Percentiles rank a stretch among this genome's conserved stretches.
Evolutionary conservation across 2,797 vertebrate genomes (phyloP).

Genomic region (Gallirallus australis): DNA sequence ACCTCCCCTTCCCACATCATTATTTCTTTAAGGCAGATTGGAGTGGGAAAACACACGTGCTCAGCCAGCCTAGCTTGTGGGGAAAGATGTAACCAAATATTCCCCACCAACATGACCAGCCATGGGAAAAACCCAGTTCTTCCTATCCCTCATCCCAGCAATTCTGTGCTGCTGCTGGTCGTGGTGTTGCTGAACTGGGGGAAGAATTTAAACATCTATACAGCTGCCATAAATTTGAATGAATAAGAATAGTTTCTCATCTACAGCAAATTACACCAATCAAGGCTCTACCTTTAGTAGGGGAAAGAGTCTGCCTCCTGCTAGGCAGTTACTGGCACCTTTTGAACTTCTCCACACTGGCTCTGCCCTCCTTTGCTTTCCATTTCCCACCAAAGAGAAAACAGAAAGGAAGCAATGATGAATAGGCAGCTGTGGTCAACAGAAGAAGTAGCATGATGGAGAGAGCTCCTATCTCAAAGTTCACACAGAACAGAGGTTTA

Average conservation of each 20-base stretch:
- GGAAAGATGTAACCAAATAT: background rate
- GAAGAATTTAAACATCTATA: background rate
- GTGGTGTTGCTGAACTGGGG: background rate
- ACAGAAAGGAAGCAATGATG: background rate
- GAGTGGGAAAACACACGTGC: background rate
- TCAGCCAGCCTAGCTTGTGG: accelerated
- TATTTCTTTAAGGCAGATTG: background rate
- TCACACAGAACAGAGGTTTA: background rate
- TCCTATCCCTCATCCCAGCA: background rate
- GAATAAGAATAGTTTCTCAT: background rate
- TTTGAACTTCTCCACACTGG: background rate
- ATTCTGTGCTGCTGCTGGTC: background rate
- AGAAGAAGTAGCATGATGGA: background rate
- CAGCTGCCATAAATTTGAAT: background rate
- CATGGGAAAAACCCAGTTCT: background rate
- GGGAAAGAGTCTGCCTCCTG: slow-evolving; percentile 14
- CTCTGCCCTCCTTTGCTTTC: slow-evolving; percentile 35
- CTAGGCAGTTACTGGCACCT: slow-evolving; percentile 6
- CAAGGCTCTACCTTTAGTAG: slow-evolving; percentile 1
- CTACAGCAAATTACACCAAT: slow-evolving; percentile 17
- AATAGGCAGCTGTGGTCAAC: slow-evolving; percentile 20
- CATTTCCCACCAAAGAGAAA: slow-evolving; percentile 16
- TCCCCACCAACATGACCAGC: background rate
- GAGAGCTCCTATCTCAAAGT: background rate
- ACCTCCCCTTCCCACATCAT: background rate